Base-by-base conservation (phyloP, 1,140 invertebrate species). In the Amphibalanus amphitrite region DNA sequence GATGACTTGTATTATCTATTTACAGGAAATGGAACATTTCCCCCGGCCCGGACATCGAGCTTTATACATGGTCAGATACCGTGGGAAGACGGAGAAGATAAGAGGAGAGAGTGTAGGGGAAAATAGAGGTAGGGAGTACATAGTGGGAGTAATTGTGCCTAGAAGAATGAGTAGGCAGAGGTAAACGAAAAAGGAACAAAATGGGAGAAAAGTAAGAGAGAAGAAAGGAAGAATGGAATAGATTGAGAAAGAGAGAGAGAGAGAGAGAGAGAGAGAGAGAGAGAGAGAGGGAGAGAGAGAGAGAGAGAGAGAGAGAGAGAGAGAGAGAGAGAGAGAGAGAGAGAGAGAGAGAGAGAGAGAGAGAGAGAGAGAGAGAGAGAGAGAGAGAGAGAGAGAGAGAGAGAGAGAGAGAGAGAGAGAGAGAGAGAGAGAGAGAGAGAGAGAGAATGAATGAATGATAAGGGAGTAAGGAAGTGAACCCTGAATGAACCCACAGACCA, bases 291-390 rank as follows among this genome's bases (percentile, higher is more conserved):
- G 69, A 69, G n/a, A 69, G 69, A 69, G 69, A n/a, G n/a, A 69
- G 69, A 69, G 69, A 69, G n/a, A 69, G n/a, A 69, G n/a, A 3
- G 13, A 13, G 69, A 69, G n/a, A 13, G 69, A 69, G 69, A 69
- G 3, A 13, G 69, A 69, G n/a, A 69, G 13, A 69, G 69, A 69
- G 69, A n/a, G 69, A 69, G n/a, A 69, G 20, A n/a, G 69, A 69
- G 69, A 69, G 69, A 69, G 69, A 17, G 13, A 69, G 69, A 69
- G 69, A 69, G 69, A 69, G 69, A 69, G 69, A 69, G 69, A 69
- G 69, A 69, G 69, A 69, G 69, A 69, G 69, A 69, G 69, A 69
- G 69, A 69, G 69, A 69, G 69, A 69, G 69, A 69, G 69, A 69
- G 69, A 69, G 69, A 69, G 69, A 69, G 69, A 17, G 67, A 69